A percentile compares a stretch with the other conserved stretches of the same genome.
Evolutionary conservation across 2,797 vertebrate species (phyloP).

Genomic region (Macropodus opercularis): DNA sequence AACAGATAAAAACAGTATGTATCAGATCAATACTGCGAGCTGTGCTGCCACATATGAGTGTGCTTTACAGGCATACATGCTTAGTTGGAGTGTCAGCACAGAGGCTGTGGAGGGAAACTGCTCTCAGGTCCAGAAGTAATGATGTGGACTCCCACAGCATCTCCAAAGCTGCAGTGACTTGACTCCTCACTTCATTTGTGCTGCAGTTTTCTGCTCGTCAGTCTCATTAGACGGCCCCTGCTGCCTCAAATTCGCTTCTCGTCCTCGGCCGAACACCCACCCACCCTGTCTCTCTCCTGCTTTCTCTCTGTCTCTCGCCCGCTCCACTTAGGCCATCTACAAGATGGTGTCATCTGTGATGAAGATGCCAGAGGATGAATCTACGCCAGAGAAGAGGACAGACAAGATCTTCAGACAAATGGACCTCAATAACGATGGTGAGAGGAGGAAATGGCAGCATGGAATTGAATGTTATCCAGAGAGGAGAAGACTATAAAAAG

Average conservation of each 20-base stretch:
- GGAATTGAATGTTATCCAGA: background rate
- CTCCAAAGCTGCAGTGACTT: constrained; percentile 21
- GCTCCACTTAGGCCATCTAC: constrained; percentile 92
- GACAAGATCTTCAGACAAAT: constrained; percentile 99
- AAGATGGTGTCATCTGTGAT: constrained; percentile 99
- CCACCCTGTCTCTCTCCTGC: constrained; percentile 1
- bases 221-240: constrained; percentile 42
- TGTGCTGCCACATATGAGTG: constrained; percentile 4
- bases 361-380: constrained; percentile 99
- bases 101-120: constrained; percentile 10
- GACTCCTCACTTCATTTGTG: constrained; percentile 21
- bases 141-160: constrained; percentile 9
- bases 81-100: constrained; percentile 15
- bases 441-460: constrained; percentile 57
- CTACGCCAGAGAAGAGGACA: constrained; percentile 97
- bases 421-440: constrained; percentile 99
- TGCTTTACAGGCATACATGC: background rate
- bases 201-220: constrained; percentile 36
- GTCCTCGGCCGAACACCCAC: constrained; percentile 4
- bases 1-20: constrained; percentile 56
- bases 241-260: constrained; percentile 46
- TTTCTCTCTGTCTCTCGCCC: background rate
- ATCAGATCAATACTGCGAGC: constrained; percentile 59
- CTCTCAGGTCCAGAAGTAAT: constrained; percentile 29
- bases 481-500: too few species aligned